These are phyloP conservation scores for Tinamus guttatus DNA, from an alignment of 2,113 vertebrate genomes.

Conservation along the genomic window DNA sequence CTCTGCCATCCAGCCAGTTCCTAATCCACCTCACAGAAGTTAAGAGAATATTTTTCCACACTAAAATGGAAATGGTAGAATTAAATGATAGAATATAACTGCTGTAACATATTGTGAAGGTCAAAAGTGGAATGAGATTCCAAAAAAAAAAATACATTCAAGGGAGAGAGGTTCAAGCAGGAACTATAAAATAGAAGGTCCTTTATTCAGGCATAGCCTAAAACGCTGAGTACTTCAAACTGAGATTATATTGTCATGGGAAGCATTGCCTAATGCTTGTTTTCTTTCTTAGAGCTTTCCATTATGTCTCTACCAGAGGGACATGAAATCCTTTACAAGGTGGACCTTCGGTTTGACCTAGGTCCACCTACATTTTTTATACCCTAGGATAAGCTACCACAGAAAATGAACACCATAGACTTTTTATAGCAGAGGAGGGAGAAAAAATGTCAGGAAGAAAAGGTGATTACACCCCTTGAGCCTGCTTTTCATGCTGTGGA, in stretches of 20 bases:
- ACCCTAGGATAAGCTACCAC: background rate
- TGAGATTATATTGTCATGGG: background rate
- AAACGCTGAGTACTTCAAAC: background rate
- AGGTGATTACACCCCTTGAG: background rate
- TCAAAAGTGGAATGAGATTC: background rate
- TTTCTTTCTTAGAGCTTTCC: background rate
- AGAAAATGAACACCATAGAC: background rate
- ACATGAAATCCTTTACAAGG: background rate
- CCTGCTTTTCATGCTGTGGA: background rate
- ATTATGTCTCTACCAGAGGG: background rate
- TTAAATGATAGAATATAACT: background rate
- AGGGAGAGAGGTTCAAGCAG: background rate
- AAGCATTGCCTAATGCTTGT: background rate
- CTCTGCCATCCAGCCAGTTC: no score
- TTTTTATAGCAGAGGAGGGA: background rate
- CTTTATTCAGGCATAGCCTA: background rate
- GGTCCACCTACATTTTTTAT: background rate
- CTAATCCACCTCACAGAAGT: no score
- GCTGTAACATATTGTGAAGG: background rate
- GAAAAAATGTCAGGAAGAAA: background rate
- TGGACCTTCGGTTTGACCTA: background rate
- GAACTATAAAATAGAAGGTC: background rate
- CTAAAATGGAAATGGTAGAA: background rate
- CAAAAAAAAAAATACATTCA: background rate
- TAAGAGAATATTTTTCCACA: background rate